These are phyloP conservation scores for Parochlus steinenii DNA, from an alignment of 2,888 invertebrate species.

Conservation along the genomic window DNA sequence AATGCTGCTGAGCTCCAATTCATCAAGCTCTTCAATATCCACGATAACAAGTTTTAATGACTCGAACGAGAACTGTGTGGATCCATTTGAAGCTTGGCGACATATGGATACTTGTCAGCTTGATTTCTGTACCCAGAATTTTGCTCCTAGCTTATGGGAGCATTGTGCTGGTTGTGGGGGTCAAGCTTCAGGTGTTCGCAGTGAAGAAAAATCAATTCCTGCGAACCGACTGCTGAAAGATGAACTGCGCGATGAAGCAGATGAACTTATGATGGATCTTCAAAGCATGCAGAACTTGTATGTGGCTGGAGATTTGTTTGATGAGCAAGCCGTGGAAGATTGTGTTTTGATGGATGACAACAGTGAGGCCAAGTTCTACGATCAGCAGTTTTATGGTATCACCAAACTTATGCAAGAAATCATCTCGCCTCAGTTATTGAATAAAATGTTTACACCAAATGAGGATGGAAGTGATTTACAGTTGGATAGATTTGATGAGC, in stretches of 20 bases:
- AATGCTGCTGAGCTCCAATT: conserved; percentile 5
- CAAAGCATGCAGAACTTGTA: conserved; percentile 25
- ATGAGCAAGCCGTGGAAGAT: conserved; percentile 13
- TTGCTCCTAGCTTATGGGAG: conserved; percentile 22
- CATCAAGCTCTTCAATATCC: conserved; percentile 10
- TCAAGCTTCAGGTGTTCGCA: conserved; percentile 17
- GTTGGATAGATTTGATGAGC: no score
- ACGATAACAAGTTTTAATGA: conserved; percentile 10
- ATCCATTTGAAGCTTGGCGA: conserved; percentile 9
- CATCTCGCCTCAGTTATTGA: no score
- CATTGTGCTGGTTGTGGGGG: conserved; percentile 22
- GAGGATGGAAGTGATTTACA: conserved; percentile 8
- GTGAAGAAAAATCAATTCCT: conserved; percentile 20
- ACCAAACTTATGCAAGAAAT: no score
- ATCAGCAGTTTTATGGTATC: conserved; percentile 6
- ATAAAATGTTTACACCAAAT: no score
- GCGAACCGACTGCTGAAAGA: conserved; percentile 22
- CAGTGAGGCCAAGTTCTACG: conserved; percentile 2
- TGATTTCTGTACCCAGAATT: conserved; percentile 11
- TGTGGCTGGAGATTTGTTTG: conserved; percentile 18
- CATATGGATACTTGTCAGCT: conserved; percentile 1
- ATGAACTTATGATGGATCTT: conserved; percentile 25
- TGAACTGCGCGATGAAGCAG: conserved; percentile 22
- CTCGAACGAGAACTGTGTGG: neutral
- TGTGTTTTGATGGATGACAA: conserved; percentile 15